A percentile compares a stretch with the other conserved stretches of the same genome.
phyloP scores from a whole-genome alignment of 2,797 vertebrate species.

The Rhincodon typus region DNA sequence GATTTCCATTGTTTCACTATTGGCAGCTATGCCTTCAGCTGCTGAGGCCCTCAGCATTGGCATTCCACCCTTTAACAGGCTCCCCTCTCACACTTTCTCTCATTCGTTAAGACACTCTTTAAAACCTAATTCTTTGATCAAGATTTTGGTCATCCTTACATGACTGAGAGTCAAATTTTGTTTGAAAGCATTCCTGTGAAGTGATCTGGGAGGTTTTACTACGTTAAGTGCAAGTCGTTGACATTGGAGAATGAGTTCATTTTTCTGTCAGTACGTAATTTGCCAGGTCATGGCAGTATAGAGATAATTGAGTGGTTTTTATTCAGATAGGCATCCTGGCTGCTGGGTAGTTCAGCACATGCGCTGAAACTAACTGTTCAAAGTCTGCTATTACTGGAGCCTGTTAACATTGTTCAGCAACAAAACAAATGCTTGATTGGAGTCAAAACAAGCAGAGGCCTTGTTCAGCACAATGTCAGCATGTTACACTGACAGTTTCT shows the following conservation, averaged over 20 bases:
- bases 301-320: background rate
- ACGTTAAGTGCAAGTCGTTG: background rate
- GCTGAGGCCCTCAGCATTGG: background rate
- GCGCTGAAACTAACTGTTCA: background rate
- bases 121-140: constrained; percentile 5
- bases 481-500: background rate
- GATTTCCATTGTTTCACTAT: background rate
- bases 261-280: background rate
- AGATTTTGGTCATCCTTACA: background rate
- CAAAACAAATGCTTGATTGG: background rate
- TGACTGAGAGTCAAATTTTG: background rate
- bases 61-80: background rate
- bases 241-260: background rate
- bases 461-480: background rate
- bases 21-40: background rate
- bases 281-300: background rate
- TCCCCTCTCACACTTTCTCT: background rate
- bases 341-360: background rate
- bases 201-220: background rate
- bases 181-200: background rate
- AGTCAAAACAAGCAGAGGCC: constrained; percentile 3
- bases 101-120: background rate
- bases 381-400: background rate
- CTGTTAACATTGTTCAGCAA: background rate
- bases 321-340: background rate